Evolutionary conservation across 2,888 invertebrate genomes (phyloP).

Genomic region (Omphaloscelis lunosa): DNA sequence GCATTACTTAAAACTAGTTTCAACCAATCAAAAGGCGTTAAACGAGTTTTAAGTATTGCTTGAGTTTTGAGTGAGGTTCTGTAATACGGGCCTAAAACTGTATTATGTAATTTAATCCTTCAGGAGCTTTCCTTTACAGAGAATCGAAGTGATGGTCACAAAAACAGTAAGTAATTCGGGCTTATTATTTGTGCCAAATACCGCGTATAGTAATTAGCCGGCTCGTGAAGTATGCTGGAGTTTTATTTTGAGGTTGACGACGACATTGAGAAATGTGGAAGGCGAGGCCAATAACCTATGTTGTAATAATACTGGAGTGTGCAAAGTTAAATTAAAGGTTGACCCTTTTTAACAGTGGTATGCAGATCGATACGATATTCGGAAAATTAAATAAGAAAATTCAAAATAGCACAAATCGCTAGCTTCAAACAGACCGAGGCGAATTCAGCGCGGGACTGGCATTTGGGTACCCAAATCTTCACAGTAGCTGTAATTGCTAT

Average conservation of each 20-base stretch:
- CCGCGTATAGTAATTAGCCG: conserved; percentile 53
- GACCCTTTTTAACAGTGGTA: conserved; percentile 10
- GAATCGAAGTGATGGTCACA: conserved; percentile 7
- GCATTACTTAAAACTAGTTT: no score
- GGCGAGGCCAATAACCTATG: conserved; percentile 33
- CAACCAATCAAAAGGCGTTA: no score
- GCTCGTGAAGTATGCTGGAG: conserved; percentile 47
- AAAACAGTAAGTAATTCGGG: conserved; percentile 25
- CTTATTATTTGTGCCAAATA: conserved; percentile 54
- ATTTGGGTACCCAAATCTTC: background rate
- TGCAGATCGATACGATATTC: conserved; percentile 2
- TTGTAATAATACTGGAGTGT: conserved; percentile 44
- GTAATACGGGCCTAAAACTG: background rate
- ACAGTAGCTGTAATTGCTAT: background rate
- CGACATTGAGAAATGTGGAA: conserved; percentile 45
- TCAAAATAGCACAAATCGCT: background rate
- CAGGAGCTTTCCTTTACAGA: conserved; percentile 10
- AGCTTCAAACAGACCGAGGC: background rate
- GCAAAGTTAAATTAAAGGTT: conserved; percentile 21
- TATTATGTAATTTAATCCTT: conserved; percentile 6
- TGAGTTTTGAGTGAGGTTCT: no score
- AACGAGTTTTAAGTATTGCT: no score
- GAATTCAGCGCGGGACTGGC: background rate
- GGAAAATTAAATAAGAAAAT: background rate
- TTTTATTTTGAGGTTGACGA: conserved; percentile 55